These are phyloP conservation scores for Adoxophyes honmai DNA, from an alignment of 1,140 invertebrate genomes.

Conservation along the genomic window DNA sequence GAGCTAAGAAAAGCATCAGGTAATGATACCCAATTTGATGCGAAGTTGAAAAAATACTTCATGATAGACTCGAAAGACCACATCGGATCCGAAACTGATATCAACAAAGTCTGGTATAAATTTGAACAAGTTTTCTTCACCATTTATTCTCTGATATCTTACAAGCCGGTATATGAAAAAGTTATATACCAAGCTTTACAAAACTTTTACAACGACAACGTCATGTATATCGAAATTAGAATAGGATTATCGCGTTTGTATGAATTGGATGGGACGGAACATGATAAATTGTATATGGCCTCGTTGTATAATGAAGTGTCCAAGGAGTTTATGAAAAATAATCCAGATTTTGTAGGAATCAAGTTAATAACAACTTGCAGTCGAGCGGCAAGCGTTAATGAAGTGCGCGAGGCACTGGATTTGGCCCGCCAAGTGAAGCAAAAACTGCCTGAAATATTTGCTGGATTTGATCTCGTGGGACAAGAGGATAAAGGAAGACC, in stretches of 20 bases:
- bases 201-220: conserved; percentile 87
- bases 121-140: conserved; percentile 83
- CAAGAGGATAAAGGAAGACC: conserved; percentile 84
- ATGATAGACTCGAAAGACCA: conserved; percentile 80
- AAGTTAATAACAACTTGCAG: conserved; percentile 83
- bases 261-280: conserved; percentile 80
- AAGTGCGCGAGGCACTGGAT: conserved; percentile 75
- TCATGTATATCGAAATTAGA: conserved; percentile 88
- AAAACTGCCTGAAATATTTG: conserved; percentile 78
- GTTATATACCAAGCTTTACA: no score
- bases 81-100: conserved; percentile 78
- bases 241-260: conserved; percentile 79
- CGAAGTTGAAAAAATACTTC: conserved; percentile 77
- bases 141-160: conserved; percentile 80
- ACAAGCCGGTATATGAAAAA: conserved; percentile 82
- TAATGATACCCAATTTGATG: conserved; percentile 77
- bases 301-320: conserved; percentile 80
- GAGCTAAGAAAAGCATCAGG: conserved; percentile 73
- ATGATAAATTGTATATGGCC: conserved; percentile 75
- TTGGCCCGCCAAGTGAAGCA: conserved; percentile 67
- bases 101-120: conserved; percentile 82
- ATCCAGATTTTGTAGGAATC: conserved; percentile 84
- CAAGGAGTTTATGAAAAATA: conserved; percentile 76
- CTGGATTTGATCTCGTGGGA: conserved; percentile 87
- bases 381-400: conserved; percentile 51